Base-by-base conservation (phyloP, 1,140 invertebrate genomes). In the Phortica variegata region DNA sequence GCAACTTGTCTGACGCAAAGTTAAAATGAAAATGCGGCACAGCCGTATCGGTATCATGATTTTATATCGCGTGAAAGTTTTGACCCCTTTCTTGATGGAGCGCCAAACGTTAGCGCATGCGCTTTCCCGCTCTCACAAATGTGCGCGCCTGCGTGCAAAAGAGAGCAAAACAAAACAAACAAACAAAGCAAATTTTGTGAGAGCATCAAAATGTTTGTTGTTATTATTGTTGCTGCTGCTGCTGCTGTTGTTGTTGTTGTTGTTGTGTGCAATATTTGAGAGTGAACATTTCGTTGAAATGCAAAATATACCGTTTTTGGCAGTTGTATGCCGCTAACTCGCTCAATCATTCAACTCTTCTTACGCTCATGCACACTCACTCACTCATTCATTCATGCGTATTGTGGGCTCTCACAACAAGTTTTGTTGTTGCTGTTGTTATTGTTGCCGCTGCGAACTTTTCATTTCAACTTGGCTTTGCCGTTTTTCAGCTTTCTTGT, bases 51-150 rank as follows among this genome's bases (percentile, higher is more conserved):
- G 43, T 73, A 69, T 58, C 69, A 73, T 60, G 69, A 73, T 73
- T 73, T 73, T 73, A 73, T 73, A 73, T 73, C 69, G 61, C 69
- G 69, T 73, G 69, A 73, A 73, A 73, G 69, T 73, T 73, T 69
- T 73, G 69, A 73, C 69, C 69, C 69, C 69, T 73, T 73, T 73
- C 57, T 68, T 53, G 52, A 8, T 34, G 32, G 47, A 12, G 45
- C 42, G 58, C 60, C 60, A 44, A 60, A 43, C 61, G 52, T 50
- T 42, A 16, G 49, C 26, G 47, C 42, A n/a, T n/a, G n/a, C n/a
- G n/a, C n/a, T n/a, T n/a, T n/a, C n/a, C n/a, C n/a, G n/a, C n/a
- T n/a, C n/a, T n/a, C n/a, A n/a, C n/a, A n/a, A n/a, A n/a, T n/a
- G n/a, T n/a, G n/a, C n/a, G n/a, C n/a, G n/a, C n/a, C n/a, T n/a